phyloP scores from a whole-genome alignment of 2,888 invertebrate genomes.

The Cryptops parisi region DNA sequence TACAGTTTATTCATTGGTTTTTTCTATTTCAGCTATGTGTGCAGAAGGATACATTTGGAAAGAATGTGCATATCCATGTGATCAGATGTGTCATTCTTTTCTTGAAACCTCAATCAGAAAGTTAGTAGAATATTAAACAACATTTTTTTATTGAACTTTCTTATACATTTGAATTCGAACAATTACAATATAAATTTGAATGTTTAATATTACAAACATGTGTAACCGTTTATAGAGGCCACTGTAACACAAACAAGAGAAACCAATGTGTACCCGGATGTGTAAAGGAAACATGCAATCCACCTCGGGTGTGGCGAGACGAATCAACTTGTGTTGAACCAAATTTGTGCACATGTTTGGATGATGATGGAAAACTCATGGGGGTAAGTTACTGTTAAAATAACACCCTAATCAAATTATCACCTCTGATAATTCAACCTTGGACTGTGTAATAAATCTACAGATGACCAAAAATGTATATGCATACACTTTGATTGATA shows the following conservation, averaged over 20 bases:
- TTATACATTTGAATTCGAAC: too few relatives aligned
- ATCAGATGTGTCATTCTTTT: conserved; percentile 43
- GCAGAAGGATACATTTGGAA: conserved; percentile 43
- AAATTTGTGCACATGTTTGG: conserved; percentile 60
- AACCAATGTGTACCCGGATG: conserved; percentile 19
- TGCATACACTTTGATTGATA: not conserved
- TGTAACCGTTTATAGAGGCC: too few relatives aligned
- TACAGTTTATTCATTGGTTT: too few relatives aligned
- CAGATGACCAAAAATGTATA: too few relatives aligned
- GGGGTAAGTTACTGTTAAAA: conserved; percentile 37
- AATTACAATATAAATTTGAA: too few relatives aligned
- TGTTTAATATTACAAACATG: too few relatives aligned
- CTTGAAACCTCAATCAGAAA: conserved; percentile 1
- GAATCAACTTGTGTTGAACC: conserved; percentile 52
- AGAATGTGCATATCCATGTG: conserved; percentile 56
- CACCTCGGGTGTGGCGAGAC: conserved; percentile 47
- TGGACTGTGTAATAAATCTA: too few relatives aligned
- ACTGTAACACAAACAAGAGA: not conserved
- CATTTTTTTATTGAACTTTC: too few relatives aligned
- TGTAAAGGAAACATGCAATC: conserved; percentile 20
- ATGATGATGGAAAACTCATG: conserved; percentile 46
- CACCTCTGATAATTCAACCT: too few relatives aligned
- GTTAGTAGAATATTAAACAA: conserved; percentile 8
- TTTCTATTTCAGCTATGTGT: conserved; percentile 33
- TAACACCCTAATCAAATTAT: too few relatives aligned